phyloP scores from a whole-genome alignment of 2,888 invertebrate genomes.

The Polia nebulosa region DNA sequence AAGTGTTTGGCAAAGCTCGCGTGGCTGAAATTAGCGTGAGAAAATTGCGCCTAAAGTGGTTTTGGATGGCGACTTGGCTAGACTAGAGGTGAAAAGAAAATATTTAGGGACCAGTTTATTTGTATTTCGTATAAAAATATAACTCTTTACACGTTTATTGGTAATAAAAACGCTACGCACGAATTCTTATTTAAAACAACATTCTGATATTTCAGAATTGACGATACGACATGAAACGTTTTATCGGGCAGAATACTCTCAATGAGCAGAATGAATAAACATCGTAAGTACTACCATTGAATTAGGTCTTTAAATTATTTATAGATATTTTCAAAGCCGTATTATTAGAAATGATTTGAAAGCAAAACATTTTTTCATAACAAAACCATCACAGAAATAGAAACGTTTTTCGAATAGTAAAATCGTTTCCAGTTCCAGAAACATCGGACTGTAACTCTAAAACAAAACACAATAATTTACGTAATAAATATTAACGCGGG shows the following conservation, averaged over 20 bases:
- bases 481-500: slow-evolving; percentile 58
- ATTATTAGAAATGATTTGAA: slow-evolving; percentile 33
- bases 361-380: slow-evolving; percentile 20
- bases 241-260: slow-evolving; percentile 4
- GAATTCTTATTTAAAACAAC: slow-evolving; percentile 5
- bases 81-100: slow-evolving; percentile 51
- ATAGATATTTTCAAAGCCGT: slow-evolving; percentile 6
- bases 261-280: slow-evolving; percentile 14
- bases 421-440: slow-evolving; percentile 16
- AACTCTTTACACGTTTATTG: slow-evolving; percentile 7
- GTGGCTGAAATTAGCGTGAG: slow-evolving; percentile 81
- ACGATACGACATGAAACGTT: neutral
- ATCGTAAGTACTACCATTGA: slow-evolving; percentile 12
- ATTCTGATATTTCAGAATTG: neutral
- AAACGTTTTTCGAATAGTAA: slow-evolving; percentile 25
- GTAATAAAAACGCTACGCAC: slow-evolving; percentile 4
- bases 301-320: slow-evolving; percentile 27
- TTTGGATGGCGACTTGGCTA: slow-evolving; percentile 58
- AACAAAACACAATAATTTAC: slow-evolving; percentile 61
- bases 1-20: slow-evolving; percentile 83
- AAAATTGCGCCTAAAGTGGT: slow-evolving; percentile 68
- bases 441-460: slow-evolving; percentile 17
- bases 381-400: slow-evolving; percentile 25
- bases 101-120: slow-evolving; percentile 26
- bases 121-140: slow-evolving; percentile 16